Evolutionary conservation across 2,888 invertebrate genomes (phyloP), one percentile per base, ranked within the genome.

Genomic region (Hydriomena furcata): DNA sequence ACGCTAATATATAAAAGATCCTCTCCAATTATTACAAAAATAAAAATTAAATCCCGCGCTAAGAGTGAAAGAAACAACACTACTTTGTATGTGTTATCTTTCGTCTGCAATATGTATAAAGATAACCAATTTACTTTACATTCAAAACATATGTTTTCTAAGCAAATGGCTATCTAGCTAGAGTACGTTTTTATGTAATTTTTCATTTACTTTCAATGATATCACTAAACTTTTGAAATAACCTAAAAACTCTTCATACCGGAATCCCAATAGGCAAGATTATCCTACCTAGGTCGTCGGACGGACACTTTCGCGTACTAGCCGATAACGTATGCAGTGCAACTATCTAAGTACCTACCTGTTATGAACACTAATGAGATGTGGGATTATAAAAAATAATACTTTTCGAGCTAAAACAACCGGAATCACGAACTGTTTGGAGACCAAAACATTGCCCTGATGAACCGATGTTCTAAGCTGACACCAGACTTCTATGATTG

Each of bases 201-300:
- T 64, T 52, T 66, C 55, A 71, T 68, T 64, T 67, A 63, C 53
- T 68, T 67, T 60, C 61, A 60, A 46, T 55, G 57, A 53, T 60
- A 59, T 47, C 27, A 40, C 7, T 31, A 11, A 3, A 30, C 46
- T 40, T 37, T 60, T 68, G 73, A 83, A 78, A 75, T 85, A 84
- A 87, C 84, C 84, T 83, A 79, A 75, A 80, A 78, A 60, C 60
- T 60, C 58, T 55, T 66, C 71, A 67, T 72, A 75, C 76, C 80
- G 82, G 82, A 84, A 75, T 71, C 71, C 65, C 63, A 63, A 60
- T 68, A 65, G 70, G 68, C 68, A 77, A 82, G 84, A 80, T 86
- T 85, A n/a, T n/a, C n/a, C n/a, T n/a, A 70, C 86, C 84, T 87
- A 87, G 88, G 86, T 87, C 87, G 86, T 80, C 76, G 72, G 74